A percentile compares a stretch with the other conserved stretches of the same genome.
Evolutionary conservation across 2,797 vertebrate species (phyloP).

Genomic region (Rousettus madagascariensis): DNA sequence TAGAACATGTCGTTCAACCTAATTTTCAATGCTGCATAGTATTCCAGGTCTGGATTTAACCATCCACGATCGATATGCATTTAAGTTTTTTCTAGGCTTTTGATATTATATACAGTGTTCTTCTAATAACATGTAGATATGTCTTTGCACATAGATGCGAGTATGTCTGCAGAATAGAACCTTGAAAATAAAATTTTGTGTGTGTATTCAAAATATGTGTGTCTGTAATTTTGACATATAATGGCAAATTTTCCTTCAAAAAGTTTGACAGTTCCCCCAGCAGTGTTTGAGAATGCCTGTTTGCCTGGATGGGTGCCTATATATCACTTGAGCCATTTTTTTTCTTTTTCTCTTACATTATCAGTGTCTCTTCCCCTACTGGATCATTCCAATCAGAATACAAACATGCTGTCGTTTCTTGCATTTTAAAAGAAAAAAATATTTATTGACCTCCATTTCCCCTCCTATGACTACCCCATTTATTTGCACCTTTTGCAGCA

Average conservation of each 20-base stretch:
- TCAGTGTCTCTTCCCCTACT: background rate
- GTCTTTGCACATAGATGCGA: background rate
- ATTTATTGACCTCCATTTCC: background rate
- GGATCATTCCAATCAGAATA: background rate
- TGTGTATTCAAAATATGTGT: background rate
- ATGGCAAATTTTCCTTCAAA: background rate
- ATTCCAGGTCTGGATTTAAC: background rate
- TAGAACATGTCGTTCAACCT: background rate
- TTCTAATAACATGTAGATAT: background rate
- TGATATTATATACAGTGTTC: background rate
- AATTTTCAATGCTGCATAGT: background rate
- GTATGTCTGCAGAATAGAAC: background rate
- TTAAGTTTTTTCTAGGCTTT: background rate
- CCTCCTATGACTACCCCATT: background rate
- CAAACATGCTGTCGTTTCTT: background rate
- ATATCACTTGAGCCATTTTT: background rate
- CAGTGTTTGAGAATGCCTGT: background rate
- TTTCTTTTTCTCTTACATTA: background rate
- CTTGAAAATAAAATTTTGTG: background rate
- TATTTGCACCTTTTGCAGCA: background rate
- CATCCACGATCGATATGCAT: background rate
- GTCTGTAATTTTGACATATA: background rate
- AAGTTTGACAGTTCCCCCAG: background rate
- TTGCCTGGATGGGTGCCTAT: background rate
- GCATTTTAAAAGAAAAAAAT: background rate